Percentiles rank a stretch among this genome's conserved stretches.
phyloP scores from a whole-genome alignment of 2,797 vertebrate genomes.

The Mallotus villosus region DNA sequence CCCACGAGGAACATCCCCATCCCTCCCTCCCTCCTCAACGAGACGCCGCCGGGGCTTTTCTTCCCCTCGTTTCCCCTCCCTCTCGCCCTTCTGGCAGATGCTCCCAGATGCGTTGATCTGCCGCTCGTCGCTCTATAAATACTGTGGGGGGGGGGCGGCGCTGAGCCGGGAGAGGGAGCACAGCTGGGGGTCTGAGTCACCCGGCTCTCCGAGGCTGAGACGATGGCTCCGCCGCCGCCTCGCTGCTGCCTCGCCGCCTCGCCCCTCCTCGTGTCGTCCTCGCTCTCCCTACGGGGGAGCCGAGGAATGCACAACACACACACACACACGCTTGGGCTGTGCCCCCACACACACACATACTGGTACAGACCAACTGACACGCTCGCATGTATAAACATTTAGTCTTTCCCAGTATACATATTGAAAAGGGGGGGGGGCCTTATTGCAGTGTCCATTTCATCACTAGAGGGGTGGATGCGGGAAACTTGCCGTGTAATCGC shows the following conservation, averaged over 20 bases:
- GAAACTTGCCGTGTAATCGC: conserved; percentile 7
- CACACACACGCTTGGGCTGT: neutral
- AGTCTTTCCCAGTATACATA: no score
- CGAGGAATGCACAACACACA: neutral
- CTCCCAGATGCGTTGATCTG: conserved; percentile 16
- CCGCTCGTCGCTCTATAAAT: conserved; percentile 31
- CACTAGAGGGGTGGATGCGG: neutral
- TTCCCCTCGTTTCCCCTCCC: neutral
- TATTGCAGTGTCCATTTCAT: neutral
- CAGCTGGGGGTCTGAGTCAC: conserved; percentile 39
- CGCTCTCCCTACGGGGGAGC: neutral
- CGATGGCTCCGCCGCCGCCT: neutral
- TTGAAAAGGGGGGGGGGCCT: no score
- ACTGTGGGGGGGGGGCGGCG: conserved; percentile 13
- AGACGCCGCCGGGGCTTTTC: no score
- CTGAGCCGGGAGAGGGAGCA: conserved; percentile 4
- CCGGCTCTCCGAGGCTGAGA: conserved; percentile 13
- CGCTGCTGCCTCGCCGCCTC: no score
- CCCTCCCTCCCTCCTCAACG: neutral
- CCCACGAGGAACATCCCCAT: neutral
- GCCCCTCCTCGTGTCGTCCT: neutral
- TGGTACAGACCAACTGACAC: neutral
- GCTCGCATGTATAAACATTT: neutral
- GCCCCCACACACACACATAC: conserved; percentile 6
- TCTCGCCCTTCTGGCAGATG: conserved; percentile 1